phyloP scores from a whole-genome alignment of 2,888 invertebrate species.

The Phytoseiulus persimilis region DNA sequence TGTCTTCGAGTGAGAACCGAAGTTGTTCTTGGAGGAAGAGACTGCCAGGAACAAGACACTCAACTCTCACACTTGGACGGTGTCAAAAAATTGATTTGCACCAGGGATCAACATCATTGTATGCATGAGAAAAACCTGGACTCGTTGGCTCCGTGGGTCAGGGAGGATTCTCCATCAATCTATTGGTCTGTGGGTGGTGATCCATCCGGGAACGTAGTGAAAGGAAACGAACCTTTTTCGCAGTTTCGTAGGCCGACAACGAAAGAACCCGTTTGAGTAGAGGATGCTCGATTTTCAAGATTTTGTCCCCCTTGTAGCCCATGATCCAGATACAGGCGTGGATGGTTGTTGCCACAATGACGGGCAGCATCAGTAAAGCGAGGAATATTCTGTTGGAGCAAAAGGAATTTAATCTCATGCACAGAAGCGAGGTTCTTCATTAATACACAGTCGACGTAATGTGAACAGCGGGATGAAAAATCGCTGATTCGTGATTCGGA shows the following conservation, averaged over 20 bases:
- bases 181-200: too few relatives aligned
- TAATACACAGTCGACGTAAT: background rate
- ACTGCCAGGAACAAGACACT: too few relatives aligned
- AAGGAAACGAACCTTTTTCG: conserved; percentile 21
- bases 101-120: too few relatives aligned
- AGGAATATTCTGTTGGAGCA: background rate
- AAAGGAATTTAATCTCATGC: background rate
- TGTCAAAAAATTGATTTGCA: too few relatives aligned
- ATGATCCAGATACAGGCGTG: conserved; percentile 33
- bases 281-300: background rate
- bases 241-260: conserved; percentile 22
- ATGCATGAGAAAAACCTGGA: too few relatives aligned
- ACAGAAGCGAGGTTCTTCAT: background rate
- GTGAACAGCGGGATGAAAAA: background rate
- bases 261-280: background rate
- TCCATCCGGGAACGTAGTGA: too few relatives aligned
- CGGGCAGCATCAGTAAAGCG: conserved; percentile 7
- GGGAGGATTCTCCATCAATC: too few relatives aligned
- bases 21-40: too few relatives aligned
- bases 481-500: background rate
- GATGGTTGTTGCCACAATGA: conserved; percentile 10
- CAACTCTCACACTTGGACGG: too few relatives aligned
- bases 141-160: too few relatives aligned
- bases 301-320: conserved; percentile 9
- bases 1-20: too few relatives aligned